phyloP scores from a whole-genome alignment of 2,888 invertebrate species.

The Aplocera efformata region DNA sequence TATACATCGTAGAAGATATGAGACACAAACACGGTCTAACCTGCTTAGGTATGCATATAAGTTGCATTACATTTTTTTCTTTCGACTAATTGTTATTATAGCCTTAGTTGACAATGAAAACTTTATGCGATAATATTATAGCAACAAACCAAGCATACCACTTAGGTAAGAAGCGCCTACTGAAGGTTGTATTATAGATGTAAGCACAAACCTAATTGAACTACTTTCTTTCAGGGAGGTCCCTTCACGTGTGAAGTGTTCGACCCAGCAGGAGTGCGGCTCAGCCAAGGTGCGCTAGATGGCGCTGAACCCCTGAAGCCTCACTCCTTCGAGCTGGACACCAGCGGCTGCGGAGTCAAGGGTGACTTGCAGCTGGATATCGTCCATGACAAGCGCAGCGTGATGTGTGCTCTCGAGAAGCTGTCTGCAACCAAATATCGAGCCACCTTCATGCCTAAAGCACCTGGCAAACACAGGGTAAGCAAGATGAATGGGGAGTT shows the following conservation, averaged over 20 bases:
- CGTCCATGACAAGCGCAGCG: slow-evolving; percentile 92
- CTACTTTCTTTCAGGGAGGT: slow-evolving; percentile 83
- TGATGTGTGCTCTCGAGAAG: slow-evolving; percentile 90
- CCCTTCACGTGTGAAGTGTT: slow-evolving; percentile 98
- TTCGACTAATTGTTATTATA: too few species aligned
- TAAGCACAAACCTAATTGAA: too few species aligned
- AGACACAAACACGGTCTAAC: too few species aligned
- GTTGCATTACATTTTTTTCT: too few species aligned
- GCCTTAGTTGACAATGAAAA: too few species aligned
- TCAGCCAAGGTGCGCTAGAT: slow-evolving; percentile 85
- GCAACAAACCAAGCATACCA: too few species aligned
- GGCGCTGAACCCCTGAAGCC: slow-evolving; percentile 92
- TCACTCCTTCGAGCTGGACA: slow-evolving; percentile 89
- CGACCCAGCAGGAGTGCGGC: slow-evolving; percentile 94
- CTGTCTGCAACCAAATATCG: slow-evolving; percentile 88
- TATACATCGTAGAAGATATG: too few species aligned
- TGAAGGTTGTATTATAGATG: too few species aligned
- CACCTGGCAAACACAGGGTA: slow-evolving; percentile 89
- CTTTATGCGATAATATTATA: too few species aligned
- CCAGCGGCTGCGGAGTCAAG: slow-evolving; percentile 83
- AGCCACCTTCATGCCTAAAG: slow-evolving; percentile 89
- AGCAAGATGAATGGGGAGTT: slow-evolving; percentile 23
- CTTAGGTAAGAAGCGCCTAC: too few species aligned
- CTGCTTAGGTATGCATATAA: too few species aligned
- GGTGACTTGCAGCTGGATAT: slow-evolving; percentile 95